Evolutionary conservation across 37 sponge, comb jelly and placozoan genomes (phyloP), one percentile per base, ranked within the genome.

Genomic region (Beroe ovata): DNA sequence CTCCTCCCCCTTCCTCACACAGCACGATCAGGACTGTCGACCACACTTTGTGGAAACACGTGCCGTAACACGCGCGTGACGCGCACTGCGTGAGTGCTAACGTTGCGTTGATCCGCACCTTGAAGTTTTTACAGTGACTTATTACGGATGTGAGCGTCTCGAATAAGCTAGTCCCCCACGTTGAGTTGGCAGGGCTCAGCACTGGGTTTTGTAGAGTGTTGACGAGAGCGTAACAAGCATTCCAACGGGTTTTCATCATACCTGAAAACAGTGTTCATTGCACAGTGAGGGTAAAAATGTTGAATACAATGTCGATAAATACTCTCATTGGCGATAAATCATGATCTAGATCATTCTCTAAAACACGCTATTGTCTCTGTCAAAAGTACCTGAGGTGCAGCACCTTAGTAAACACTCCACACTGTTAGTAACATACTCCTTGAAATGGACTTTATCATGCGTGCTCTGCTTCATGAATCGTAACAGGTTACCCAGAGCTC

Each of bases 381-480:
- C n/a, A n/a, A n/a, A n/a, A n/a, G n/a, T n/a, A 77, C 84, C 84
- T 77, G 84, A 77, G 41, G 84, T 77, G 22, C 54, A 77, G 26
- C 36, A 30, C 4, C 84, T 39, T n/a, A 77, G 84, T 0, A 77
- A 54, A 25, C 84, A 77, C 8, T 77, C 84, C 22, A 77, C 54
- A 77, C 84, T 77, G 36, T 23, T 37, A 0, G 84, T 36, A 14
- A 77, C 84, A 29, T 77, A 77, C 54, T 77, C 47, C 54, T 36
- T 77, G 28, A 77, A 77, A 29, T 77, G 84, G 16, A 40, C 47
- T 54, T 77, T 77, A 36, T 39, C 47, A 35, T 77, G 28, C 28
- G 84, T 77, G 47, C 84, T 77, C 54, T 77, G 84, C 54, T 77
- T 77, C 84, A 77, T 77, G 84, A 77, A 77, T 6, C 84, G 42